Evolutionary conservation across 2,113 vertebrate genomes (phyloP).

Genomic region (Megaceryle torquata): DNA sequence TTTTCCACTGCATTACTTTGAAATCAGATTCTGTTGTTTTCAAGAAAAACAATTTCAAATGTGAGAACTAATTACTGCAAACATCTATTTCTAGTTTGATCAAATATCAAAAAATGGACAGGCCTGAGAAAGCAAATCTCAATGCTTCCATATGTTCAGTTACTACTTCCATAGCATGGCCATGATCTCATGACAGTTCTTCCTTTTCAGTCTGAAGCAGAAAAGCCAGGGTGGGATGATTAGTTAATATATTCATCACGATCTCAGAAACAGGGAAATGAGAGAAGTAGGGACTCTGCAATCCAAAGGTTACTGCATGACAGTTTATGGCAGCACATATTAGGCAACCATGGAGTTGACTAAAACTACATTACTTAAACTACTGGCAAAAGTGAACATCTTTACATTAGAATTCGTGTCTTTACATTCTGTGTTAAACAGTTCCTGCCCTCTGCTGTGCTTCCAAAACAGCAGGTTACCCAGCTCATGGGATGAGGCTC

Average conservation of each 20-base stretch:
- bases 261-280: background rate
- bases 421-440: background rate
- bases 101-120: background rate
- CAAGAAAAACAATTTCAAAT: background rate
- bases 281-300: background rate
- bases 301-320: background rate
- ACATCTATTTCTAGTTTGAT: background rate
- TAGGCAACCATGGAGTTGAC: background rate
- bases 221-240: background rate
- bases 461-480: background rate
- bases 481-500: rapidly evolving
- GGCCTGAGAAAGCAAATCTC: background rate
- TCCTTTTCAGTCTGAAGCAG: background rate
- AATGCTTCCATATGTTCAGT: background rate
- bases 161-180: background rate
- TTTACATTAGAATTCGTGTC: background rate
- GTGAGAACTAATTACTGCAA: background rate
- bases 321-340: background rate
- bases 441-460: rapidly evolving
- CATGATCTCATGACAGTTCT: background rate
- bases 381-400: background rate
- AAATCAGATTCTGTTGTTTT: background rate
- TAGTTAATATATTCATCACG: background rate
- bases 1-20: background rate
- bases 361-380: background rate